A percentile compares a stretch with the other conserved stretches of the same genome.
phyloP scores from a whole-genome alignment of 2,113 vertebrate species.

The Otus sunia region DNA sequence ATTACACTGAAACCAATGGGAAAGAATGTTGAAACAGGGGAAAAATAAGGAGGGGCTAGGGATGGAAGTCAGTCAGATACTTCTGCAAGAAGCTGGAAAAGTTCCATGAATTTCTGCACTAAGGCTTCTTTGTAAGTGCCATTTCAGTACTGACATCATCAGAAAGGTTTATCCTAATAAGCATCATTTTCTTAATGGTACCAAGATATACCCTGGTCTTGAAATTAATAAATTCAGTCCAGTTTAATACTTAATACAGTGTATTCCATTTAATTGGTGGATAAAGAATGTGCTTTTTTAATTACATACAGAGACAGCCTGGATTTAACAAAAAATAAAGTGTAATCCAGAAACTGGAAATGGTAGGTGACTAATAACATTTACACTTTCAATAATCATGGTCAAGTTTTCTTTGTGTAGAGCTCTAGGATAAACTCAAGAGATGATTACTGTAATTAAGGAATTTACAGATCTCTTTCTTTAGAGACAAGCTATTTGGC shows the following conservation, averaged over 20 bases:
- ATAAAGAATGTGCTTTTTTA: neutral
- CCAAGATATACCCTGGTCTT: neutral
- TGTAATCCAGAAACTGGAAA: slow-evolving; percentile 13
- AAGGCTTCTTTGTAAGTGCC: neutral
- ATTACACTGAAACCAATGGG: neutral
- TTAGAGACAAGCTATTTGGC: neutral
- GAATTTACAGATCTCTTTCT: slow-evolving; percentile 32
- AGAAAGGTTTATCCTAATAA: neutral
- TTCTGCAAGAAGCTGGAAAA: neutral
- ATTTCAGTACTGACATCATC: neutral
- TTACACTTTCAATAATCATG: slow-evolving; percentile 1
- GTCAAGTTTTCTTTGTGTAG: slow-evolving; percentile 40
- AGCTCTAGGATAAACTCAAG: slow-evolving; percentile 39
- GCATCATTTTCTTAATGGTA: neutral
- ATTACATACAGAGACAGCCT: neutral
- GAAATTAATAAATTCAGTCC: slow-evolving; percentile 20
- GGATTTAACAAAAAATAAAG: slow-evolving; percentile 32
- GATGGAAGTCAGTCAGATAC: neutral
- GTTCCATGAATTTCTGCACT: neutral
- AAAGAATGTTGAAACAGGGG: neutral
- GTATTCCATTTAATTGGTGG: neutral
- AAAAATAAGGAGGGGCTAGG: neutral
- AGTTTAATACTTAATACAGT: slow-evolving; percentile 5
- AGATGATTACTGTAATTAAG: slow-evolving; percentile 35
- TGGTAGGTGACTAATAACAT: neutral